These are phyloP conservation scores for Platynereis dumerilii DNA, from an alignment of 2,888 invertebrate species.

Conservation along the genomic window DNA sequence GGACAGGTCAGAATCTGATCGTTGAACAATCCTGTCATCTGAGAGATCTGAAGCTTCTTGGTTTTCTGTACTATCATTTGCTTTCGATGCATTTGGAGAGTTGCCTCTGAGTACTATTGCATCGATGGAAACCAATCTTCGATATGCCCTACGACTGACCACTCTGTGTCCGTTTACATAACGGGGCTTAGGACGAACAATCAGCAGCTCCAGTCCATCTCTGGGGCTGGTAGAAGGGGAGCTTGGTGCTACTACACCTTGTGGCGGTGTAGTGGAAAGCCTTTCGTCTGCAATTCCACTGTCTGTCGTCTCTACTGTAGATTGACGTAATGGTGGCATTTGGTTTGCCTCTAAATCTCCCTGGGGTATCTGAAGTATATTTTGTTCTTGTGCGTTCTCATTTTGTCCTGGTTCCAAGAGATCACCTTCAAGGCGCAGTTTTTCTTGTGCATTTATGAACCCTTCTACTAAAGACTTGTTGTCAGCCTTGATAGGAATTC, in stretches of 20 bases:
- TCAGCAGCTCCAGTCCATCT: background rate
- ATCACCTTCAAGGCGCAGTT: too few relatives aligned
- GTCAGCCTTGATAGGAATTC: conserved; percentile 5
- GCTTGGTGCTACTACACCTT: background rate
- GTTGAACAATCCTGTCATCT: background rate
- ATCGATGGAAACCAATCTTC: conserved; percentile 1
- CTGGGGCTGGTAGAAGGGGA: background rate
- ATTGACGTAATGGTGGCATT: conserved; percentile 37
- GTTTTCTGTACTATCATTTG: background rate
- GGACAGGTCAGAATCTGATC: background rate
- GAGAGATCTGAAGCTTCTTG: background rate
- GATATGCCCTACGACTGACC: background rate
- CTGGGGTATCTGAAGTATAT: background rate
- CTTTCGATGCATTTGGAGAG: background rate
- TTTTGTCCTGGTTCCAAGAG: background rate
- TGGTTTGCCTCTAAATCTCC: background rate
- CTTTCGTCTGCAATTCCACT: conserved; percentile 44
- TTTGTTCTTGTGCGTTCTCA: background rate
- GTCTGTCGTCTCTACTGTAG: conserved; percentile 45
- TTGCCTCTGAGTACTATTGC: background rate
- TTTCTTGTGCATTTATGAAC: too few relatives aligned
- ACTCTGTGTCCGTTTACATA: conserved; percentile 7
- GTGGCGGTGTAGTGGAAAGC: background rate
- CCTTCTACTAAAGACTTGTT: background rate
- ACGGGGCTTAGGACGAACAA: background rate